These are phyloP conservation scores for Electrona antarctica DNA, from an alignment of 2,113 vertebrate species.

Conservation along the genomic window DNA sequence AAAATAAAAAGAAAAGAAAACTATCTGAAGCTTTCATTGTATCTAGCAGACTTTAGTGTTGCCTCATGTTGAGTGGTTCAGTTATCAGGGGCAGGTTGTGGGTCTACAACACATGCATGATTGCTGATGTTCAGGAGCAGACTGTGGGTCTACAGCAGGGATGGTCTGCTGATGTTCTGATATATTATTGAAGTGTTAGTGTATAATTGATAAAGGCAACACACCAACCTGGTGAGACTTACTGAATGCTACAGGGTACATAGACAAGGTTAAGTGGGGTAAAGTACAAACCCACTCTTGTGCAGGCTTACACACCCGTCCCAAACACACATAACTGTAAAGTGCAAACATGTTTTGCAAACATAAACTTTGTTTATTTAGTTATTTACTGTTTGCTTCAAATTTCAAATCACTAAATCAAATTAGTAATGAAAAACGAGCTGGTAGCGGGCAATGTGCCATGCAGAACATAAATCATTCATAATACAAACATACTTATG, in stretches of 20 bases:
- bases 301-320: not conserved
- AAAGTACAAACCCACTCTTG: constrained; percentile 1
- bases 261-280: constrained; percentile 49
- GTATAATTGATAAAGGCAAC: constrained; percentile 67
- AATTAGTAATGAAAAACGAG: constrained; percentile 25
- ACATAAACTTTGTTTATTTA: not conserved
- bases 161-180: constrained; percentile 53
- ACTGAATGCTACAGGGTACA: constrained; percentile 32
- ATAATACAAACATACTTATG: constrained; percentile 64
- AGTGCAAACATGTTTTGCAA: not conserved
- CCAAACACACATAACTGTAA: constrained; percentile 7
- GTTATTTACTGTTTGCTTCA: too few species aligned
- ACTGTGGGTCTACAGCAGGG: constrained; percentile 54
- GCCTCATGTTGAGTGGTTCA: constrained; percentile 53
- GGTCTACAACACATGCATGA: constrained; percentile 53
- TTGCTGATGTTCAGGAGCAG: constrained; percentile 48
- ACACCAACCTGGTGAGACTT: constrained; percentile 37
- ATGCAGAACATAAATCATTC: constrained; percentile 12
- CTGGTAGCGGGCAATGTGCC: constrained; percentile 19
- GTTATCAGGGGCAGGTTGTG: constrained; percentile 45
- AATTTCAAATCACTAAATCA: not conserved
- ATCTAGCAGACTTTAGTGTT: constrained; percentile 25
- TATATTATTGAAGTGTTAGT: constrained; percentile 64
- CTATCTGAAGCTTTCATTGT: not conserved
- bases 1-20: not conserved